Conservation (phyloP, 2,888 invertebrate species). For the Melitaea athalia region DNA sequence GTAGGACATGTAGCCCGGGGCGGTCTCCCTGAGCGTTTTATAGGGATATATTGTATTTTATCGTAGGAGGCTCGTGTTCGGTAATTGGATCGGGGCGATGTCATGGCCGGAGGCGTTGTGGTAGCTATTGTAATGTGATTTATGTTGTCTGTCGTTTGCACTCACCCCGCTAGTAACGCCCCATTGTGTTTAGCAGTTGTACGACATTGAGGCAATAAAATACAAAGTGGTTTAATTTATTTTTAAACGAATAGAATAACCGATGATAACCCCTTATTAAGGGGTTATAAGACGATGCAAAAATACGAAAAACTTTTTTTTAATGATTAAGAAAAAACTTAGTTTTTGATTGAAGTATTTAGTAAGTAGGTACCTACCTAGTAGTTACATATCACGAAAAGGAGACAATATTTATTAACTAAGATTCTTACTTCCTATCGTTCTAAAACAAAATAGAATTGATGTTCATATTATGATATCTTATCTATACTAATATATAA, state of each 20-base stretch:
- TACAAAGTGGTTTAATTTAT: conserved; percentile 11
- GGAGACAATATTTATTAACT: too few species aligned
- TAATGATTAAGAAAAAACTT: too few species aligned
- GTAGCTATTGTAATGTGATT: conserved; percentile 56
- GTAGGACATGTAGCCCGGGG: conserved; percentile 46
- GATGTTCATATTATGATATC: too few species aligned
- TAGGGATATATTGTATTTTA: conserved; percentile 41
- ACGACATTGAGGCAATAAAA: conserved; percentile 28
- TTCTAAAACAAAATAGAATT: too few species aligned
- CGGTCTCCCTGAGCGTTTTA: conserved; percentile 43
- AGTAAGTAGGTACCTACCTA: too few species aligned
- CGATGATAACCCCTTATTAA: background rate
- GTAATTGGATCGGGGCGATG: conserved; percentile 54
- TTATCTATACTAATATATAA: too few species aligned
- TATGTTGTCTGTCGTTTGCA: conserved; percentile 53
- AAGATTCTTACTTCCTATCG: too few species aligned
- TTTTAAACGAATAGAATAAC: conserved; percentile 4
- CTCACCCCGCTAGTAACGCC: conserved; percentile 45
- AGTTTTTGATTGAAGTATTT: too few species aligned
- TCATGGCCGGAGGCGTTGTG: conserved; percentile 50
- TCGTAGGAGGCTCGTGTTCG: conserved; percentile 49
- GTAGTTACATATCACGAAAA: too few species aligned
- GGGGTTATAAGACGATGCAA: too few species aligned
- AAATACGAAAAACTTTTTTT: too few species aligned
- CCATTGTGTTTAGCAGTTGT: conserved; percentile 36